Percentiles rank a stretch among this genome's conserved stretches.
These are phyloP conservation scores for Caerostris darwini DNA, from an alignment of 1,140 invertebrate genomes.

Conservation along the genomic window DNA sequence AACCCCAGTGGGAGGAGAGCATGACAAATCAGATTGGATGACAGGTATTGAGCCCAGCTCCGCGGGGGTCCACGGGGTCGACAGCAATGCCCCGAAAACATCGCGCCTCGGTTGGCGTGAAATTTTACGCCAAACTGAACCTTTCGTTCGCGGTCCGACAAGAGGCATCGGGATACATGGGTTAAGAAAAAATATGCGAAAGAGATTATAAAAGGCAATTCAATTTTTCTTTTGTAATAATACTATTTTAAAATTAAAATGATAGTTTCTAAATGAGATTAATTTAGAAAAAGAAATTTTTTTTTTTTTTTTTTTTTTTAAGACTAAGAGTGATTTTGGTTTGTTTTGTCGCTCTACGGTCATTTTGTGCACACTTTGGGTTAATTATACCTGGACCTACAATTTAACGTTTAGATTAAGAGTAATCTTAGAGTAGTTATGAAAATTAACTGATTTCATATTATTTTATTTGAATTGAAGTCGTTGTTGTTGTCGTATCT, in stretches of 20 bases:
- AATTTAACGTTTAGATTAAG: no score
- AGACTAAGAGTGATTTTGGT: neutral
- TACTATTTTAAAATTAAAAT: neutral
- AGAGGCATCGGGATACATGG: neutral
- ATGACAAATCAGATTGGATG: constrained; percentile 74
- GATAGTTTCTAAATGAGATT: neutral
- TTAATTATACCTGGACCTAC: no score
- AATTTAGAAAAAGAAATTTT: neutral
- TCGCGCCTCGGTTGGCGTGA: constrained; percentile 16
- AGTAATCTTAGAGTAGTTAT: no score
- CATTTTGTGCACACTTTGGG: no score
- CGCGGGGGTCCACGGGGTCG: neutral
- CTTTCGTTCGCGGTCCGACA: neutral
- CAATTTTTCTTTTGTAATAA: neutral
- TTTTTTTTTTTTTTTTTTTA: no score
- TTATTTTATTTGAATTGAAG: no score
- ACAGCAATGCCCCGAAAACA: constrained; percentile 62
- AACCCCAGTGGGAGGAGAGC: neutral
- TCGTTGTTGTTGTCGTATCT: no score
- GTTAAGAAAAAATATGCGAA: no score
- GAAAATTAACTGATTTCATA: no score
- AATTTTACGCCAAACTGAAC: constrained; percentile 58
- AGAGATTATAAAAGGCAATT: no score
- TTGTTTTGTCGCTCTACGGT: no score
- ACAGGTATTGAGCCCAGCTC: constrained; percentile 50